These are phyloP conservation scores for Drosophila paranaensis DNA, from an alignment of 2,888 invertebrate genomes.

Conservation along the genomic window DNA sequence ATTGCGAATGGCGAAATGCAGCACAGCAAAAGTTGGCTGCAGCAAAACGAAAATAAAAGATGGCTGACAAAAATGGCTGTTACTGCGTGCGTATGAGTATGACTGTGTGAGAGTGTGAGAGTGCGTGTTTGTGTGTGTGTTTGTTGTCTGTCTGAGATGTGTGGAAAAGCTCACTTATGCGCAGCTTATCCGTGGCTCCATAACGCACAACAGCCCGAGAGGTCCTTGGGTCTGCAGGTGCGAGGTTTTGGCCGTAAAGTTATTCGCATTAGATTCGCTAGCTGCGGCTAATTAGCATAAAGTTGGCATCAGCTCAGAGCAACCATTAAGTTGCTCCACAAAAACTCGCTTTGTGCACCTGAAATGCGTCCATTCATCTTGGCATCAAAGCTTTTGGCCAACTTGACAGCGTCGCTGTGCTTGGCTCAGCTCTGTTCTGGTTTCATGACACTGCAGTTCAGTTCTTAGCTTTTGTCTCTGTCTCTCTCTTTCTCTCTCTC, in stretches of 20 bases:
- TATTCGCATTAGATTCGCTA: slow-evolving; percentile 31
- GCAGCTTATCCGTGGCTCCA: slow-evolving; percentile 7
- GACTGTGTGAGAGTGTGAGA: background rate
- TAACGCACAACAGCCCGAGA: background rate
- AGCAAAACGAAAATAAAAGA: slow-evolving; percentile 18
- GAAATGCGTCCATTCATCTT: slow-evolving; percentile 45
- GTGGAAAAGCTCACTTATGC: slow-evolving; percentile 10
- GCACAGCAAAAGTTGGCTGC: slow-evolving; percentile 38
- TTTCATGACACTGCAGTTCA: slow-evolving; percentile 61
- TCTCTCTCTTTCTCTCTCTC: background rate
- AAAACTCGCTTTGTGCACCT: background rate
- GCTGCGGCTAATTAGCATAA: slow-evolving; percentile 75
- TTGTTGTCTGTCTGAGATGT: slow-evolving; percentile 13
- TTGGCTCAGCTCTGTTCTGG: slow-evolving; percentile 8
- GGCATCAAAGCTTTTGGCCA: slow-evolving; percentile 28
- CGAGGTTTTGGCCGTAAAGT: slow-evolving; percentile 28
- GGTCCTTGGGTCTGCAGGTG: slow-evolving; percentile 28
- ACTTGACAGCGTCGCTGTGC: slow-evolving; percentile 58
- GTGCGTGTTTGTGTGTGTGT: no score
- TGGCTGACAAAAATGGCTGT: slow-evolving; percentile 17
- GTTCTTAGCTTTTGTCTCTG: slow-evolving; percentile 10
- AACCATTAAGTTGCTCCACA: slow-evolving; percentile 22
- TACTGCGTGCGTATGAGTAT: background rate
- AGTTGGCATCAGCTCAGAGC: slow-evolving; percentile 50
- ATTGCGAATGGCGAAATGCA: slow-evolving; percentile 26